Conservation (phyloP, 1,140 invertebrate species). For the Brachionus asplanchnoidis region DNA sequence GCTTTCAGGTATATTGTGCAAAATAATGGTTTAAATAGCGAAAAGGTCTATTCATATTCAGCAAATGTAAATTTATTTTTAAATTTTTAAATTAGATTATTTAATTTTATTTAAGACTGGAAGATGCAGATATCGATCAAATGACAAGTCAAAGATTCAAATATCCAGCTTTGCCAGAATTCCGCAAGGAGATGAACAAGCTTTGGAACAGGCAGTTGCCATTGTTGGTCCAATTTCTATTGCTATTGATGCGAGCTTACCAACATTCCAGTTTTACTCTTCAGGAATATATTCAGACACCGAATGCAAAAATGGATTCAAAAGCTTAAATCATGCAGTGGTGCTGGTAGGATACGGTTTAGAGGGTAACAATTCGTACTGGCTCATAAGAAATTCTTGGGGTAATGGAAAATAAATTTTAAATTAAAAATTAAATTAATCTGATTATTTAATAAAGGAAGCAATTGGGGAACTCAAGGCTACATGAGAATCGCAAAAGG, state of each 20-base stretch:
- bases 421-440: neutral
- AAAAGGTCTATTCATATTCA: slow-evolving; percentile 19
- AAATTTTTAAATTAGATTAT: neutral
- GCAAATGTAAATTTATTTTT: neutral
- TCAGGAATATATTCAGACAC: slow-evolving; percentile 64
- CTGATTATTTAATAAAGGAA: neutral
- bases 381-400: slow-evolving; percentile 60
- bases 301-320: slow-evolving; percentile 63
- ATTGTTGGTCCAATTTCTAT: slow-evolving; percentile 71
- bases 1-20: slow-evolving; percentile 52
- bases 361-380: slow-evolving; percentile 1
- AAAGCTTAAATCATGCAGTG: slow-evolving; percentile 79
- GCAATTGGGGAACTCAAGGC: slow-evolving; percentile 43
- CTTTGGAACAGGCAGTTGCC: slow-evolving; percentile 62
- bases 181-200: slow-evolving; percentile 44
- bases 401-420: slow-evolving; percentile 50
- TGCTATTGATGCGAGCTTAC: slow-evolving; percentile 79
- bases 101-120: neutral
- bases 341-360: slow-evolving; percentile 74
- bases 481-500: slow-evolving; percentile 13
- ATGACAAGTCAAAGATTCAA: neutral
- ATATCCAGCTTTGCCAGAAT: slow-evolving; percentile 47
- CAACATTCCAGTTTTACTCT: slow-evolving; percentile 71
- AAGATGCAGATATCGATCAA: slow-evolving; percentile 45
- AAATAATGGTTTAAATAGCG: slow-evolving; percentile 45